Evolutionary conservation across 2,797 vertebrate genomes (phyloP), one percentile per base, ranked within the genome.

Genomic region (Luscinia luscinia): DNA sequence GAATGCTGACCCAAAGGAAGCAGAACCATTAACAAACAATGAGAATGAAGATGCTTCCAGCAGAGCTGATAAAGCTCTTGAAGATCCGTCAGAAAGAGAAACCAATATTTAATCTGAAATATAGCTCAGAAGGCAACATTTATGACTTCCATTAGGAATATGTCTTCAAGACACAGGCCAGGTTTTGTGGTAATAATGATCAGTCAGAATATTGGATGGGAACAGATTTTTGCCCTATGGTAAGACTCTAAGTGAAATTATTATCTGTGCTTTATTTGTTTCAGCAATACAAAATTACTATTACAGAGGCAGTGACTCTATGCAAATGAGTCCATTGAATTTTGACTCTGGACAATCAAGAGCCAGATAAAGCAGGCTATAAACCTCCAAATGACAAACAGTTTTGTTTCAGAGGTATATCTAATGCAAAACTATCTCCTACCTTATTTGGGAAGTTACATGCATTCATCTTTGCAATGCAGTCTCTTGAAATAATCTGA

Each of bases 91-190:
- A 96, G 99, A 99, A 97, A 98, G 98, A 84, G 99, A 99, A 98
- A 99, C 99, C 36, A 99, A 99, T 97, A 99, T 99, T 96, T 99
- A 99, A 94, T 51, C 75, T 79, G 43, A 92, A 54, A 8, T 72
- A 30, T 63, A 66, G 26, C 40, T 95, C 86, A 80, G 54, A 95
- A 88, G 67, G 89, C 84, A 91, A 82, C 85, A 83, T 96, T 97
- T 94, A 87, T 95, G 54, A 96, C 79, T 96, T 96, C 54, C 63
- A 83, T 87, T 95, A 95, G 54, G 86, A 93, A 84, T 95, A 79
- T 73, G 64, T 94, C 90, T 95, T 91, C 73, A 93, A 93, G 86
- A 66, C 93, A 93, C 78, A 93, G 66, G 62, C 83, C 94, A 96
- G 32, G 36, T 90, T 96, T 96, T 96, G 61, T 95, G 83, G 55